Conservation (phyloP, 1,140 invertebrate species). For the Physella acuta region DNA sequence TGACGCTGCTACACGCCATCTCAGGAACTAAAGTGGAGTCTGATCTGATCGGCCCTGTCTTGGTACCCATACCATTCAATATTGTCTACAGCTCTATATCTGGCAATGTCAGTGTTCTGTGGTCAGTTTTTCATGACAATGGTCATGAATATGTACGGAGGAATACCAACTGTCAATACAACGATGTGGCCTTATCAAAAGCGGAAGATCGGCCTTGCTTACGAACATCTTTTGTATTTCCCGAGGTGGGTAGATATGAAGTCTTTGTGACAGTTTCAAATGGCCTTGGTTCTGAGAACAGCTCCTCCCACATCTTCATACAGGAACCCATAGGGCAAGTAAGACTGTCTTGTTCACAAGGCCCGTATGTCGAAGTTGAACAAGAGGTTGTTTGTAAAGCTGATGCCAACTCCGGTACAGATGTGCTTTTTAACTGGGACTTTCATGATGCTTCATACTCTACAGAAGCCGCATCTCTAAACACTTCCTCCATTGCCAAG, state of each 20-base stretch:
- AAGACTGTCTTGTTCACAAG: background rate
- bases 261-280: background rate
- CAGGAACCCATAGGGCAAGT: constrained; percentile 6
- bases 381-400: constrained; percentile 10
- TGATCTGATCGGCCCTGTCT: background rate
- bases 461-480: background rate
- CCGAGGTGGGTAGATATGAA: constrained; percentile 6
- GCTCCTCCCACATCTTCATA: background rate
- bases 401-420: background rate
- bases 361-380: constrained; percentile 14
- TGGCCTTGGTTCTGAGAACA: background rate
- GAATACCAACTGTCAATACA: background rate
- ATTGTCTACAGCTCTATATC: constrained; percentile 1
- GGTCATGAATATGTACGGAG: background rate
- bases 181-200: too few relatives aligned
- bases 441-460: constrained; percentile 7
- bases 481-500: background rate
- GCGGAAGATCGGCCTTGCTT: too few relatives aligned
- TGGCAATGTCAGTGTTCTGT: constrained; percentile 4
- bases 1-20: constrained; percentile 1
- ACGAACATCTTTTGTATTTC: constrained; percentile 3
- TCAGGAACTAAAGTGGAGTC: background rate
- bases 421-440: constrained; percentile 14
- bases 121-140: constrained; percentile 9
- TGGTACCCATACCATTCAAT: background rate